phyloP scores from a whole-genome alignment of 2,113 vertebrate genomes.

The Clupea harengus region DNA sequence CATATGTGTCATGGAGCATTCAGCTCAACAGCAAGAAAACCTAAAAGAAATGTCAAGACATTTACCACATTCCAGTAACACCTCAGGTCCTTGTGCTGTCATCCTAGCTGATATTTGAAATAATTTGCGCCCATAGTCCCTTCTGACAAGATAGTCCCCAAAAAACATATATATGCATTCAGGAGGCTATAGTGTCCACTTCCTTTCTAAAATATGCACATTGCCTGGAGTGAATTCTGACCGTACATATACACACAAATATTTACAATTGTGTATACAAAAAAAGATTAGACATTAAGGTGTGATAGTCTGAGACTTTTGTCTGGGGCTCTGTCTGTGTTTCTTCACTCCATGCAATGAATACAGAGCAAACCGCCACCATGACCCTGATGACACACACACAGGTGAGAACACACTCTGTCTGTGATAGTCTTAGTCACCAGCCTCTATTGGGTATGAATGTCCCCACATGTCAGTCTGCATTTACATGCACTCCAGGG shows the following conservation, averaged over 20 bases:
- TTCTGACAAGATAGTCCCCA: background rate
- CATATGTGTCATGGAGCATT: background rate
- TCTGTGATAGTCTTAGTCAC: background rate
- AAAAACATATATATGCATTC: background rate
- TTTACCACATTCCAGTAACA: background rate
- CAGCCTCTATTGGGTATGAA: background rate
- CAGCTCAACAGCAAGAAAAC: background rate
- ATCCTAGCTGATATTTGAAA: background rate
- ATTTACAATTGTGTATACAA: background rate
- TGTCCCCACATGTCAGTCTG: background rate
- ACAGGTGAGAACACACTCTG: background rate
- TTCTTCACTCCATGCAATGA: background rate
- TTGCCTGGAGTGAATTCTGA: background rate
- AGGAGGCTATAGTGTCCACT: background rate
- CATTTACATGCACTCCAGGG: background rate
- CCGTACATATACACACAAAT: background rate
- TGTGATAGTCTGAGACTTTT: background rate
- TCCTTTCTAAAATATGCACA: background rate
- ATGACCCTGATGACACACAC: background rate
- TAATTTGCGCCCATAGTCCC: background rate
- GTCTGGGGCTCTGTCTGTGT: background rate
- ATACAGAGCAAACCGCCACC: background rate
- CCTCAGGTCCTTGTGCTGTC: background rate
- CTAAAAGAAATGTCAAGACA: constrained; percentile 3
- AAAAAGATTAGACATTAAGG: background rate